phyloP scores from a whole-genome alignment of 2,113 vertebrate species.

The Lathamus discolor region DNA sequence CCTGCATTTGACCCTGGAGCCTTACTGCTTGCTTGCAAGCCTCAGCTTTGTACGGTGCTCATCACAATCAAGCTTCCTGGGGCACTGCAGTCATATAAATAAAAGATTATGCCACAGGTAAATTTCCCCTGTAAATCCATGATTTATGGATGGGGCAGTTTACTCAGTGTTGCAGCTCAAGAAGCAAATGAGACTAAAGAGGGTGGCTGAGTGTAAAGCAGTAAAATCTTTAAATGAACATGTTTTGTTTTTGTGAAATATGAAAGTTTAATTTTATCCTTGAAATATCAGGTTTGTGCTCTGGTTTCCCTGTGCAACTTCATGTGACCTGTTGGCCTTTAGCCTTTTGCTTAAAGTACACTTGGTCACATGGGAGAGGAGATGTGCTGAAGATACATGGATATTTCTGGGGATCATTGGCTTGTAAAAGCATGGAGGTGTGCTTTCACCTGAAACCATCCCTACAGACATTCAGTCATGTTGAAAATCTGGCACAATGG shows the following conservation, averaged over 20 bases:
- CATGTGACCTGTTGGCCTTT: neutral
- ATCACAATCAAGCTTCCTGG: neutral
- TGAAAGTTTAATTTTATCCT: neutral
- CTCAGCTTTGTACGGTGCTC: neutral
- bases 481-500: neutral
- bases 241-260: neutral
- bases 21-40: neutral
- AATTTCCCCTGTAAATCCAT: neutral
- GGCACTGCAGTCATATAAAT: neutral
- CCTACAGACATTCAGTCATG: neutral
- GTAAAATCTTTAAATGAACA: neutral
- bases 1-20: neutral
- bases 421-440: neutral
- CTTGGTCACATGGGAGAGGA: neutral
- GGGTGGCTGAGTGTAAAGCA: neutral
- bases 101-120: neutral
- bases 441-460: neutral
- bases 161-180: neutral
- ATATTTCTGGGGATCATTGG: neutral
- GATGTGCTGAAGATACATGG: accelerated
- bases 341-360: neutral
- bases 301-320: neutral
- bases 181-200: neutral
- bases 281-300: neutral
- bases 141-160: neutral